Conservation (phyloP, 92 coral and sea anemone species). For the Montipora capitata region DNA sequence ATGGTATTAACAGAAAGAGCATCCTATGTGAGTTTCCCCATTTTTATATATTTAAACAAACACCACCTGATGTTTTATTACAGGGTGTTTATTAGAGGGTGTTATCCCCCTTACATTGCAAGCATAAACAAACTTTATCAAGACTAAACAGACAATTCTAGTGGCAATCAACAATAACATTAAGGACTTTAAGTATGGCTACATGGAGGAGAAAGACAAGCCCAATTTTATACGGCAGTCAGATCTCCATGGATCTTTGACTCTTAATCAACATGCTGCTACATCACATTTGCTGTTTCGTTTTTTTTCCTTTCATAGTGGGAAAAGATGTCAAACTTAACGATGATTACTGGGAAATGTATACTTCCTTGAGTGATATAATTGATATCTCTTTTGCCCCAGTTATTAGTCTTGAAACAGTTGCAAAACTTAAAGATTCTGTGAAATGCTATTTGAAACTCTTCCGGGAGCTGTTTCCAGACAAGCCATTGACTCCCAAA, state of each 20-base stretch:
- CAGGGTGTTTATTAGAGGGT: slow-evolving; percentile 42
- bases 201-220: background rate
- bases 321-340: background rate
- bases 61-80: slow-evolving; percentile 37
- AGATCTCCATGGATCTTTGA: background rate
- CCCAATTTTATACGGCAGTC: background rate
- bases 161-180: background rate
- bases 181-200: background rate
- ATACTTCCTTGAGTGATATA: background rate
- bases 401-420: slow-evolving; percentile 17
- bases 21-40: slow-evolving; percentile 35
- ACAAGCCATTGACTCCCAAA: slow-evolving; percentile 11
- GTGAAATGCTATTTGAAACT: background rate
- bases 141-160: background rate
- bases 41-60: slow-evolving; percentile 55
- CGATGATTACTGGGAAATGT: background rate
- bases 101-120: slow-evolving; percentile 9
- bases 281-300: background rate
- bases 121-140: background rate
- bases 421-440: slow-evolving; percentile 3
- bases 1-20: slow-evolving; percentile 32
- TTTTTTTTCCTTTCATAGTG: background rate
- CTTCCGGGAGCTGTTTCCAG: slow-evolving; percentile 18
- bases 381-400: slow-evolving; percentile 14
- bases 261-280: background rate